Evolutionary conservation across 2,113 vertebrate species (phyloP), one percentile per base, ranked within the genome.

Genomic region (Mixornis gularis): DNA sequence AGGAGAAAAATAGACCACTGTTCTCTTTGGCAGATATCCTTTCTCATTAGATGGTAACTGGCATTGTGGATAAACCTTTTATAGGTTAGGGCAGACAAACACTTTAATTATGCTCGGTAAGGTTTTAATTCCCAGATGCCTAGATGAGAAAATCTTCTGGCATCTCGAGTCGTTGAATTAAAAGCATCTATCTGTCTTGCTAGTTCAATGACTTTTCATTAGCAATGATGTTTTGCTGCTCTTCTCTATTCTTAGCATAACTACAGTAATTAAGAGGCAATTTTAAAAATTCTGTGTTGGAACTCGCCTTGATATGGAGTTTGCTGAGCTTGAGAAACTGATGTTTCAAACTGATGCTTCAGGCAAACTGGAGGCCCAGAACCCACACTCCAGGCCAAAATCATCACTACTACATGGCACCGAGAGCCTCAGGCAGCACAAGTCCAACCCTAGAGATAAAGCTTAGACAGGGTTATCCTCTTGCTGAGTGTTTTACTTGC

Each of bases 191-290:
- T 88, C 71, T 93, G 53, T 91, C 79, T 91, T 95, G 92, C 51
- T 55, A 88, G 69, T 78, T 96, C 77, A 78, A 34, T 90, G 90
- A 93, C 43, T 93, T 97, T 95, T 97, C 80, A 95, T 95, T 97
- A 96, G 79, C 71, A 81, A 56, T 56, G 74, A 93, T 89, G 81
- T 70, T 96, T 87, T 90, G 48, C 44, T 11, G 11, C 81, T 85
- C 71, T 84, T 78, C 91, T 80, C 63, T 94, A 81, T 93, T 95
- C 91, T 95, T 90, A 90, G 43, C 17, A 60, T 44, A 95, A 85
- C 95, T 93, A 20, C 46, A 88, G 65, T 96, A 85, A 96, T 94
- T 95, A 94, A 95, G 79, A 87, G 30, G 51, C 49, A 53, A 78
- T 79, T 77, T 92, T 38, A 40, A 69, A 91, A 95, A 83, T 90